Base-by-base conservation (phyloP, 2,888 invertebrate species). In the Drosophila rellima region DNA sequence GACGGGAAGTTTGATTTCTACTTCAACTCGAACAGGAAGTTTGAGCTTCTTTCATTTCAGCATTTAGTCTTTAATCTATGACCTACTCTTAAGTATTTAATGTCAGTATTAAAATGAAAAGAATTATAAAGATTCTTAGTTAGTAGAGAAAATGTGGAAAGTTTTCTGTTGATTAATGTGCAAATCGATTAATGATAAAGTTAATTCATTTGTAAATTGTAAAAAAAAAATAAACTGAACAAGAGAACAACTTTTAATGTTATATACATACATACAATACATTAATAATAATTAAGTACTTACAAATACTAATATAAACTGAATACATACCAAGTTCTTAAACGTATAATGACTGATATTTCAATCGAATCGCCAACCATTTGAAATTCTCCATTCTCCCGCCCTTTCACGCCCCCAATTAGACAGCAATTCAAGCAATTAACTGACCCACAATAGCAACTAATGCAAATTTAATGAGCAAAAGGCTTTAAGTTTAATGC, bases 171-270 rank as follows among this genome's bases (percentile, higher is more conserved):
- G 62, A 51, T 63, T 59, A 59, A 35, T 70, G 59, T 74, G 80
- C 66, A 64, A 74, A 60, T 69, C 64, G 68, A 63, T 70, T 48
- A 68, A 67, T 67, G 40, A 42, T 71, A 52, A 74, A 69, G 48
- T 64, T 62, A 64, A 66, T 75, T 80, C 51, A 82, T 82, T 87
- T 87, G 82, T 84, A 84, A 86, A 83, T 86, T 87, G 88, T 87
- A 84, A 73, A 85, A 73, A 84, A 63, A 29, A 45, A 33, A 23
- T 2, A 13, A 54, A 59, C 3, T 35, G 26, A 70, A 44, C 18
- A 50, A 50, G 23, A 35, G 35, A 67, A 60, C 50, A 62, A 80
- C 52, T 79, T 80, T 77, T 70, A 81, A 83, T 83, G 86, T 83
- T 83, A 86, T 45, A 62, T 50, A 61, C 52, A 60, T 33, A 57